Evolutionary conservation across 2,113 vertebrate species (phyloP), one percentile per base, ranked within the genome.

Genomic region (Oophaga pumilio): DNA sequence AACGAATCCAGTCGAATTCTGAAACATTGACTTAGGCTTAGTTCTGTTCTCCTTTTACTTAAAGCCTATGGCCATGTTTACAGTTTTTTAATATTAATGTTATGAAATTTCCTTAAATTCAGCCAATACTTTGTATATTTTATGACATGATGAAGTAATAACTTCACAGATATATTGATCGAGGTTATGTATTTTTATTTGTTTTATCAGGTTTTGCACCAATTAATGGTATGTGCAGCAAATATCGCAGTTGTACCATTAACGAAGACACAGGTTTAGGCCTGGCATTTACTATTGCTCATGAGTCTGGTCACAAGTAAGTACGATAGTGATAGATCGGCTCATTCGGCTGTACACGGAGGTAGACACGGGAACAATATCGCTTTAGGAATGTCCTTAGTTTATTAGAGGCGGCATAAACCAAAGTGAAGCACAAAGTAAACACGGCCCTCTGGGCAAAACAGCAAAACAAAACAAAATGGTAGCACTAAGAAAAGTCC

Each of bases 201-300:
- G 5, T 74, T 17, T 74, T 79, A 89, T 43, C 90, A 99, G 98
- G 98, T 82, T 99, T 99, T 89, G 98, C 98, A 22, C 98, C 98
- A 2, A 99, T 99, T 92, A 99, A 97, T 89, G 98, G 98, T 14
- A 99, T 99, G 98, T 99, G 98, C 92, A 99, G 97, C 90, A 99
- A 98, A 90, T 97, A 98, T 92, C 96, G 98, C 43, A 99, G 98
- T 10, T 99, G 98, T 74, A 99, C 98, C 90, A 99, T 99, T 93
- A 99, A 99, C 26, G 98, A 99, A 91, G 98, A 99, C 64, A 99
- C 98, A 0, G 98, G 98, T 20, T 96, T 99, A 20, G 97, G 97
- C 59, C 91, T 99, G 83, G 98, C 98, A 24, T 99, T 99, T 92
- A 99, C 98, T 89, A 97, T 99, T 53, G 98, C 98, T 73, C 98